Base-by-base conservation (phyloP, 2,888 invertebrate genomes). In the Dysmachus trigonus region DNA sequence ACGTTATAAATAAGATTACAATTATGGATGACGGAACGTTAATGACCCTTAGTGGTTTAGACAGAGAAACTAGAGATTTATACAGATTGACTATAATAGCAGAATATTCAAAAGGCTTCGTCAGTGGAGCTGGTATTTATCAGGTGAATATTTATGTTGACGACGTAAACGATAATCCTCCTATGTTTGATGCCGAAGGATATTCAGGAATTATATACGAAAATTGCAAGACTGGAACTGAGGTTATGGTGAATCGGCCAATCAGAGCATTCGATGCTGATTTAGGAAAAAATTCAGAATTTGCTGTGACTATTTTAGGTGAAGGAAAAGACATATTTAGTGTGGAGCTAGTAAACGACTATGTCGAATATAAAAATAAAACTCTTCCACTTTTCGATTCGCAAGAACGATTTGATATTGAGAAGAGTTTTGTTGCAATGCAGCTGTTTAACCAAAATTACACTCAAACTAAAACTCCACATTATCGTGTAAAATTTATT, bases 121-220 rank as follows among this genome's bases (percentile, higher is more conserved):
- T 94, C 85, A 94, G 95, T 87, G 95, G 95, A 7, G 95, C 95
- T 79, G 96, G 95, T 1, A 95, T 96, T 86, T 96, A 96, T 90
- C 96, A 96, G 93, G 95, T 96, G 0, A 95, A 95, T 13, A 94
- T 97, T 38, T 93, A 95, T 85, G 96, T 97, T 0, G 96, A 96
- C 87, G 97, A 98, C 90, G 96, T 96, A 87, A 97, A 98, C 90
- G 97, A 97, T 90, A 97, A 97, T 89, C 94, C 97, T 3, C 98
- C 98, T 0, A 91, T 94, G 86, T 98, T 98, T 90, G 95, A 95
- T 88, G 92, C 94, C 13, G 90, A 93, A 0, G 91, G 93, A 0
- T 98, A 97, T 90, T 95, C 96, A 89, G 97, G 97, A 0, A 93
- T 94, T 87, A 95, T 98, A 18, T 92, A 93, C 72, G 98, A 98